Percentiles rank a stretch among this genome's conserved stretches.
Conservation (phyloP, 2,888 invertebrate species). For the Lypha dubia region DNA sequence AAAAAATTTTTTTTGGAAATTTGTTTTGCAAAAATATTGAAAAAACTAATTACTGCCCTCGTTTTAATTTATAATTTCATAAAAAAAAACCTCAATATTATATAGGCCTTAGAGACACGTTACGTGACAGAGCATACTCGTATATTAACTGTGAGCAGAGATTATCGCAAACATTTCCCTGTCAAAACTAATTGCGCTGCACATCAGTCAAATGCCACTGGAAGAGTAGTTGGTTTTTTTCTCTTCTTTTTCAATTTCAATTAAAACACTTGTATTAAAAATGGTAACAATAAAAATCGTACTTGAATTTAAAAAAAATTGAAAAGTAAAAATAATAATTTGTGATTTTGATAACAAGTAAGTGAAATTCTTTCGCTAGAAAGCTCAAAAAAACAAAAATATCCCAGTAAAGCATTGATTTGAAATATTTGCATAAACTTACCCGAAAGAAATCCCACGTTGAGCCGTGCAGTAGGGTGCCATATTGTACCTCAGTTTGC, state of each 20-base stretch:
- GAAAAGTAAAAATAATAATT: neutral
- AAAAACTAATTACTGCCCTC: neutral
- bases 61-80: neutral
- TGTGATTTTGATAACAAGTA: neutral
- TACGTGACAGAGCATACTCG: conserved; percentile 67
- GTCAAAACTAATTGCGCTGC: conserved; percentile 74
- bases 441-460: conserved; percentile 93
- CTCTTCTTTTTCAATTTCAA: conserved; percentile 2
- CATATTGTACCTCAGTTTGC: conserved; percentile 96
- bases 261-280: neutral
- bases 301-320: neutral
- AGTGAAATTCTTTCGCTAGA: neutral
- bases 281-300: conserved; percentile 2
- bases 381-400: neutral
- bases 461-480: conserved; percentile 90
- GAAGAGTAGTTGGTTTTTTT: conserved; percentile 32
- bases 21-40: too few species aligned
- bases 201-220: conserved; percentile 74
- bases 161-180: conserved; percentile 66
- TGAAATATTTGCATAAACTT: conserved; percentile 72
- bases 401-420: neutral
- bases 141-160: conserved; percentile 63
- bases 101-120: conserved; percentile 55
- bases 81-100: conserved; percentile 32
- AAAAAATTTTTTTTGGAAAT: too few species aligned